Base-by-base conservation (phyloP, 2,797 vertebrate genomes). In the Kryptopterus vitreolus region DNA sequence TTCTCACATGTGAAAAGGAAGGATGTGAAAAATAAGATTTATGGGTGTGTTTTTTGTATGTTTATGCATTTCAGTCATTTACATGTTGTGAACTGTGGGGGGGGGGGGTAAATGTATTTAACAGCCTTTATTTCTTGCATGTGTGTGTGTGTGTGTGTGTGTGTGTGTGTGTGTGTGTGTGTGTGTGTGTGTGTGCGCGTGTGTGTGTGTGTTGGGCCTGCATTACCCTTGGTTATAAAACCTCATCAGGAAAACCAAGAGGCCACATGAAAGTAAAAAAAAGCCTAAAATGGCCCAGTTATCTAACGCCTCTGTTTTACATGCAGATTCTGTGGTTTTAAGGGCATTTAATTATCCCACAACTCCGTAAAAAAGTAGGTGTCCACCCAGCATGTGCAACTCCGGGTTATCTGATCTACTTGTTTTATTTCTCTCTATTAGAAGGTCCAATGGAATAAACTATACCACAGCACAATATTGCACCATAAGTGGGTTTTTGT, bases 171-270 rank as follows among this genome's bases (percentile, higher is more conserved):
- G 65, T 77, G 55, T 79, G 43, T 68, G 71, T 82, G 55, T 58
- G 35, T 74, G 59, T 79, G 63, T 76, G 70, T 83, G 81, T 55
- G 20, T 59, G 48, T 70, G 46, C 50, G 48, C 52, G 68, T 71
- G 26, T 70, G 24, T 52, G 52, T 72, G 52, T 81, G 24, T 70
- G 80, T 85, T 84, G 66, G 75, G 55, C 76, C 77, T 74, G 83
- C 86, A 83, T 87, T 35, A 55, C 15, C 26, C 46, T 31, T n/a
- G 53, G 12, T 63, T 78, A 61, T 81, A 58, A 80, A 84, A 83
- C 68, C 63, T 78, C 61, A 73, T 53, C 79, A 82, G 48, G 70
- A 69, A 84, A 86, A 63, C 81, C 76, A 62, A 15, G 55, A 58
- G 29, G 18, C 81, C 81, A 85, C 85, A 81, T 85, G 58, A 83